Base-by-base conservation (phyloP, 2,888 invertebrate species). In the Caenorhabditis sp. region DNA sequence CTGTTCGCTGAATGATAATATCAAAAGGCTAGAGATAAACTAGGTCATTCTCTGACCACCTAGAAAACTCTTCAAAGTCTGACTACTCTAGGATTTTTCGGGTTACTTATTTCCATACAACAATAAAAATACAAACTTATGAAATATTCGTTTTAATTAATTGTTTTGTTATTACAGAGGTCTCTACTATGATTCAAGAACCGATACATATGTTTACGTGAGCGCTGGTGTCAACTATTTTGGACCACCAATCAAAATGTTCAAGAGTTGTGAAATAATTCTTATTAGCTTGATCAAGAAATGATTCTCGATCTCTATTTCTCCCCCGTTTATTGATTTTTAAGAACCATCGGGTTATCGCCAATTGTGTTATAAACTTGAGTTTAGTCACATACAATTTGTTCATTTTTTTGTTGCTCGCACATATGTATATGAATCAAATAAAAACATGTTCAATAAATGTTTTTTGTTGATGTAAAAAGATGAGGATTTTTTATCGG, bases 181-280 rank as follows among this genome's bases (percentile, higher is more conserved):
- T 8, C 77, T 83, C 8, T 84, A 85, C 57, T 68, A 73, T 14
- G 75, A 85, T 64, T 36, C 37, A 19, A 23, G 49, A 19, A 75
- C 81, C 0, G 78, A 79, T 14, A 79, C 84, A 6, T 83, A 84
- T 51, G 78, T 87, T 21, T 85, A 81, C 61, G 87, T 87, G 1
- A 84, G 84, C 17, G 81, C 85, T 10, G 86, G 86, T 17, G 84
- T 85, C n/a, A 84, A 88, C 69, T 89, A 87, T 72, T 89, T 89
- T 87, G 89, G 89, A 17, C 87, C 89, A 8, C 89, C 89, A 0
- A 83, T 89, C 72, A 85, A 89, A 69, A 87, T 89, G 69, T 84
- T 84, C 51, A 86, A 88, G 24, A 79, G 81, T 8, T 88, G 86
- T 71, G 89, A 89, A 79, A 88, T 89, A 23, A 78, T 80, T 24